Conservation (phyloP, 2,797 vertebrate species). For the Zalophus californianus region DNA sequence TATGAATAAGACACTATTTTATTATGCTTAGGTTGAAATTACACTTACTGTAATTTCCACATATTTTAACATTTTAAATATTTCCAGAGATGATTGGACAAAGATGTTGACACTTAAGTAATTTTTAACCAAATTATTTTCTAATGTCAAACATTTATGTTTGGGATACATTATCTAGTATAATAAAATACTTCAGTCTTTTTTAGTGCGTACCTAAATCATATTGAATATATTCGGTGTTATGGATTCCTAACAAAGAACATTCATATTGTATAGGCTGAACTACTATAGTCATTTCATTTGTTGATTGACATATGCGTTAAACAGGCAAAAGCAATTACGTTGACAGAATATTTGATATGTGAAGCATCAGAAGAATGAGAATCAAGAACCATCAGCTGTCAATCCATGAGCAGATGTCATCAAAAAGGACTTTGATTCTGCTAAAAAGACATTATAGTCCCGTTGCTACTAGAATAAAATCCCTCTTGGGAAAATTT, state of each 20-base stretch:
- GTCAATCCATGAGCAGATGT: background rate
- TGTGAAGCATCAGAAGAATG: background rate
- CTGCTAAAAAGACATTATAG: background rate
- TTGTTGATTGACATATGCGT: background rate
- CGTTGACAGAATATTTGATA: background rate
- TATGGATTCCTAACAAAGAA: background rate
- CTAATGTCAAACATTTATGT: background rate
- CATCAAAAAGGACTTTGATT: background rate
- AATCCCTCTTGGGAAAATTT: background rate
- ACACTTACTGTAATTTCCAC: background rate
- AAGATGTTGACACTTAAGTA: background rate
- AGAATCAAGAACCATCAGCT: background rate
- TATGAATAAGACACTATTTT: background rate
- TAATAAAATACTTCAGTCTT: background rate
- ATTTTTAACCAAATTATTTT: conserved; percentile 4
- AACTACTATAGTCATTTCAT: background rate
- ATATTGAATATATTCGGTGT: background rate
- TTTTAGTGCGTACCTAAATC: background rate
- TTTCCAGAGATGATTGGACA: background rate
- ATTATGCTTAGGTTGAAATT: background rate
- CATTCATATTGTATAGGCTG: background rate
- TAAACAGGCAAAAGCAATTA: background rate
- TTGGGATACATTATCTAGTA: background rate
- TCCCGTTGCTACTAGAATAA: background rate
- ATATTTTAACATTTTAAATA: background rate